phyloP scores from a whole-genome alignment of 1,140 invertebrate genomes.

The Elymnias hypermnestra region DNA sequence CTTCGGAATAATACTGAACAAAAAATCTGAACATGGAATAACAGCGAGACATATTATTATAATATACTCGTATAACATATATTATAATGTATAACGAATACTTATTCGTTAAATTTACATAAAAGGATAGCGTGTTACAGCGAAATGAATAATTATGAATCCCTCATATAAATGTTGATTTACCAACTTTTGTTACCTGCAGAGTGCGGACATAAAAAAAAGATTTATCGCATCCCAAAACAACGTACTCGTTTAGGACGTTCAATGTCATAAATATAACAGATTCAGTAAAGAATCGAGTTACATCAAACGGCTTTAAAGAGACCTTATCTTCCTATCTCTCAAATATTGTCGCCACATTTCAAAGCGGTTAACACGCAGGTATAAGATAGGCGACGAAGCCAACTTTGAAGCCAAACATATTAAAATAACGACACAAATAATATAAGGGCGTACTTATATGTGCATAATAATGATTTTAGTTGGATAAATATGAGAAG shows the following conservation, averaged over 20 bases:
- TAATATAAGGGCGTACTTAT: slow-evolving; percentile 67
- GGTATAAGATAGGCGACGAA: slow-evolving; percentile 54
- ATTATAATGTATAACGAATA: background rate
- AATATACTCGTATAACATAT: too few species aligned
- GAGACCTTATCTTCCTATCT: slow-evolving; percentile 61
- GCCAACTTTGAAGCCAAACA: slow-evolving; percentile 42
- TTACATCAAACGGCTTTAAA: slow-evolving; percentile 62
- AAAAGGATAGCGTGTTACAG: background rate
- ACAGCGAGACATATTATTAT: too few species aligned
- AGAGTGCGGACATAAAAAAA: slow-evolving; percentile 13
- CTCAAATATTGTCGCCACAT: slow-evolving; percentile 60
- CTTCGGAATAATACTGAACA: too few species aligned
- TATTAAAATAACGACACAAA: slow-evolving; percentile 66
- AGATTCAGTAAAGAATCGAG: slow-evolving; percentile 54
- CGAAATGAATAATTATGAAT: background rate
- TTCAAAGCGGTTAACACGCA: slow-evolving; percentile 39
- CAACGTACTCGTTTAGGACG: slow-evolving; percentile 25
- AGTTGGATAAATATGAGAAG: slow-evolving; percentile 68
- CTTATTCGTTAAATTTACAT: background rate
- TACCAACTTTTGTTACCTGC: slow-evolving; percentile 1
- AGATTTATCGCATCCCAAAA: slow-evolving; percentile 24
- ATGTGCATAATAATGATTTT: slow-evolving; percentile 69
- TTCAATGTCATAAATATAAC: slow-evolving; percentile 51
- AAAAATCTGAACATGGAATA: too few species aligned
- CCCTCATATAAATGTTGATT: slow-evolving; percentile 1